These are phyloP conservation scores for Sebastes itinus DNA, from an alignment of 2,797 vertebrate genomes.

Conservation along the genomic window DNA sequence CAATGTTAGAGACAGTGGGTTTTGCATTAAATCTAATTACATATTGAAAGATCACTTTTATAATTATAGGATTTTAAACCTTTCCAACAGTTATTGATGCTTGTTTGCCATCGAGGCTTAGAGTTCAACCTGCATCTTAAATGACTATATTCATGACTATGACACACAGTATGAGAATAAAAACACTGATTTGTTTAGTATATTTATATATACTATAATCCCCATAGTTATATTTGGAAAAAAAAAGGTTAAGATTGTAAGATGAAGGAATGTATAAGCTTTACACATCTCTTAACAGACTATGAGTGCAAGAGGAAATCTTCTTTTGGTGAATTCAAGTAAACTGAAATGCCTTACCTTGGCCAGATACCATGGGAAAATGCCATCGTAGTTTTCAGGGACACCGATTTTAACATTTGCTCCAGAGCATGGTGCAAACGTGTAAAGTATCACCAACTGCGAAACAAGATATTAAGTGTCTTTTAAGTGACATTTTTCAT, in stretches of 20 bases:
- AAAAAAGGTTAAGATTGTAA: neutral
- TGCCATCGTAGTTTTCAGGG: constrained; percentile 86
- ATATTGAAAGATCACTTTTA: neutral
- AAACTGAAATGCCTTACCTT: constrained; percentile 81
- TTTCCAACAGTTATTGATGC: neutral
- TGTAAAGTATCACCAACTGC: constrained; percentile 61
- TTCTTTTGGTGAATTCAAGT: neutral
- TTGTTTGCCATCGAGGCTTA: no score
- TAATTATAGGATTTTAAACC: neutral
- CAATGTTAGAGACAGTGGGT: neutral
- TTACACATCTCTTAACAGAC: neutral
- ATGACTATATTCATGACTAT: neutral
- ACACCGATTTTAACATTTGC: constrained; percentile 81
- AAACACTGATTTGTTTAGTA: neutral
- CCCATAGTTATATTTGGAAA: neutral
- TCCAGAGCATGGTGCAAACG: constrained; percentile 63
- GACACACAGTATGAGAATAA: neutral
- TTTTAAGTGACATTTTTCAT: neutral
- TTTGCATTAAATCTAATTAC: neutral
- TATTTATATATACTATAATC: neutral
- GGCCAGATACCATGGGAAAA: constrained; percentile 84
- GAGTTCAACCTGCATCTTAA: neutral
- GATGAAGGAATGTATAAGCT: neutral
- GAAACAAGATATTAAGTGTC: constrained; percentile 10
- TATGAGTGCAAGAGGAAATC: neutral